phyloP scores from a whole-genome alignment of 1,140 invertebrate genomes.

The Kradibia gibbosae region DNA sequence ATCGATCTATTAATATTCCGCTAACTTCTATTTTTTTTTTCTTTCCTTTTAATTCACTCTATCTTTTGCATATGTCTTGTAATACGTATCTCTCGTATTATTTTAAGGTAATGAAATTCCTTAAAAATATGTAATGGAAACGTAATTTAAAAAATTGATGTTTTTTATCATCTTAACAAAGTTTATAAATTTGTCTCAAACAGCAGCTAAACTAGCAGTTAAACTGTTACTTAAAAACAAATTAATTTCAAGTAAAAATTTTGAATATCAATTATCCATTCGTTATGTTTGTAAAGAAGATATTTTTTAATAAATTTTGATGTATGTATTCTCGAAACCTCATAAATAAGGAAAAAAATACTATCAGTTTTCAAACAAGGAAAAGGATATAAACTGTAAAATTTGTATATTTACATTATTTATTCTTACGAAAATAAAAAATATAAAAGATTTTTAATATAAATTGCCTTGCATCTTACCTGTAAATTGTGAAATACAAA shows the following conservation, averaged over 20 bases:
- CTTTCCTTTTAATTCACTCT: slow-evolving; percentile 67
- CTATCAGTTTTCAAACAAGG: background rate
- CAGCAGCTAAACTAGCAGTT: too few species aligned
- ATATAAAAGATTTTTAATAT: background rate
- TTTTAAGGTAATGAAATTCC: slow-evolving; percentile 8
- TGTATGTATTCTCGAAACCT: background rate
- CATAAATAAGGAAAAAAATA: slow-evolving; percentile 4
- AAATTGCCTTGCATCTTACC: too few species aligned
- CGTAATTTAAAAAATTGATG: slow-evolving; percentile 13
- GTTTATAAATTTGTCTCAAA: slow-evolving; percentile 1
- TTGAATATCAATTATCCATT: background rate
- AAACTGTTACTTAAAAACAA: background rate
- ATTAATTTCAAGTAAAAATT: slow-evolving; percentile 8
- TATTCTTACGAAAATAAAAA: background rate
- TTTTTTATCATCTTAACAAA: slow-evolving; percentile 8
- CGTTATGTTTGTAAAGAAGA: background rate
- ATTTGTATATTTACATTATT: background rate
- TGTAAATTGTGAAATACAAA: too few species aligned
- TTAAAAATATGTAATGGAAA: background rate
- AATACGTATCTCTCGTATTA: background rate
- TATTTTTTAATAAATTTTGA: slow-evolving; percentile 7
- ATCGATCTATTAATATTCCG: background rate
- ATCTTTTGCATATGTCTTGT: slow-evolving; percentile 66
- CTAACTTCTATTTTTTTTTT: slow-evolving; percentile 59
- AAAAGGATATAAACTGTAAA: background rate